Conservation (phyloP, 2,797 vertebrate species). For the Luscinia luscinia region DNA sequence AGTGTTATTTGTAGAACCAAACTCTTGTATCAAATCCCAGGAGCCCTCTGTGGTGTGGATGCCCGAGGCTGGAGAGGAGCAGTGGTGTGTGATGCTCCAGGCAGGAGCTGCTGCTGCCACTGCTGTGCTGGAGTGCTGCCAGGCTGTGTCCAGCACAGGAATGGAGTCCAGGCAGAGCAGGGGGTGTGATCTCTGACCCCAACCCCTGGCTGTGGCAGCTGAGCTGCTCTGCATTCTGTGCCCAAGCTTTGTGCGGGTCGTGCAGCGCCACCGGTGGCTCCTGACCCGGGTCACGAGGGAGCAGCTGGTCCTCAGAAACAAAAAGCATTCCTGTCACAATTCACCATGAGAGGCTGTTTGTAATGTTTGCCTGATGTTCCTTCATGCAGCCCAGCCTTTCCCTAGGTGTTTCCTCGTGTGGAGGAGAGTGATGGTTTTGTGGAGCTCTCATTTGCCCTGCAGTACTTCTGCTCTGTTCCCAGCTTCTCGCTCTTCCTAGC, state of each 20-base stretch:
- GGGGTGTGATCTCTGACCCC: fast-evolving
- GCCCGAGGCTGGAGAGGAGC: background rate
- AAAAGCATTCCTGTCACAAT: background rate
- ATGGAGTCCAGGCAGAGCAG: background rate
- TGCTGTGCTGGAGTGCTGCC: background rate
- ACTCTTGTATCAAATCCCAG: background rate
- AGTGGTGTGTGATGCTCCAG: background rate
- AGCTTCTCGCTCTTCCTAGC: conserved; percentile 23
- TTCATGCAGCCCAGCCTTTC: conserved; percentile 3
- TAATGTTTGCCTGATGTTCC: background rate
- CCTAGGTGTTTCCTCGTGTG: background rate
- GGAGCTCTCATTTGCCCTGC: conserved; percentile 44
- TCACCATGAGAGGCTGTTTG: background rate
- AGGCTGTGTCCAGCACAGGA: background rate
- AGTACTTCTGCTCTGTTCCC: conserved; percentile 34
- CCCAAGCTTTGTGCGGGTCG: background rate
- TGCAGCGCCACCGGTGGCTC: background rate
- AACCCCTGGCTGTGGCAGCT: background rate
- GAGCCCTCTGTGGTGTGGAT: fast-evolving
- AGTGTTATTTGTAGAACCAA: background rate
- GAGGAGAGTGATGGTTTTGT: background rate
- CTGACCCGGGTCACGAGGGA: background rate
- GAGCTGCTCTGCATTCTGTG: background rate
- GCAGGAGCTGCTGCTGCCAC: background rate
- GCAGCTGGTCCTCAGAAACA: background rate